A percentile compares a stretch with the other conserved stretches of the same genome.
Evolutionary conservation across 2,113 vertebrate species (phyloP).

Genomic region (Epinephelus lanceolatus): DNA sequence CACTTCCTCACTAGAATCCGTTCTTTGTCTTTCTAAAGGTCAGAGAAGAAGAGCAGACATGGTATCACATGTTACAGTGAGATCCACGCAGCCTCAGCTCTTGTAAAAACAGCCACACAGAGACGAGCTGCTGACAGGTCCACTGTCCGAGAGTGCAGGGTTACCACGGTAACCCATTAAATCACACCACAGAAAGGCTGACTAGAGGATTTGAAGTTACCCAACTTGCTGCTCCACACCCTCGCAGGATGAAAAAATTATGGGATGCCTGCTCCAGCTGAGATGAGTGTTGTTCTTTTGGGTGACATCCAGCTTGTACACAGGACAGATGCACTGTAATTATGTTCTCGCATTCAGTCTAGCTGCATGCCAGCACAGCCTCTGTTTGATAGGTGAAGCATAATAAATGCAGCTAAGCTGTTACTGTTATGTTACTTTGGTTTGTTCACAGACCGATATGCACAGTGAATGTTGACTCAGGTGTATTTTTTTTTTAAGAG

Average conservation of each 20-base stretch:
- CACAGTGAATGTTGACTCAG: slow-evolving; percentile 1
- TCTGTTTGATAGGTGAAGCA: neutral
- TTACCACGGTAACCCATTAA: slow-evolving; percentile 46
- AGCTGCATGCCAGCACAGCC: slow-evolving; percentile 11
- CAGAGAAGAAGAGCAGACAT: slow-evolving; percentile 5
- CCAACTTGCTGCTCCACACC: slow-evolving; percentile 52
- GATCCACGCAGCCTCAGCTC: neutral
- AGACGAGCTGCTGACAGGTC: slow-evolving; percentile 52
- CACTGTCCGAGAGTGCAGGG: slow-evolving; percentile 24
- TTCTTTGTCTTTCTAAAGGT: neutral
- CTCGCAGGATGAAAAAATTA: slow-evolving; percentile 55
- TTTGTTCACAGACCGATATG: neutral
- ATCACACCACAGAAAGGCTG: slow-evolving; percentile 51
- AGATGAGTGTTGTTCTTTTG: slow-evolving; percentile 60
- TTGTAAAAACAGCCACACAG: slow-evolving; percentile 14
- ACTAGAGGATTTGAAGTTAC: slow-evolving; percentile 35
- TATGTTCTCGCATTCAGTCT: neutral
- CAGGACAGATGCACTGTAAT: slow-evolving; percentile 46
- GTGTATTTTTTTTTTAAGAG: slow-evolving; percentile 12
- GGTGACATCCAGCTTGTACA: slow-evolving; percentile 57
- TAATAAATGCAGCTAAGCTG: neutral
- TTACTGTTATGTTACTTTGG: neutral
- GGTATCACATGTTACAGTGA: neutral
- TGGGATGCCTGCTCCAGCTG: slow-evolving; percentile 44
- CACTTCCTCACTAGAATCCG: neutral